These are phyloP conservation scores for Catharus bicknelli DNA, from an alignment of 2,113 vertebrate genomes.

Conservation along the genomic window DNA sequence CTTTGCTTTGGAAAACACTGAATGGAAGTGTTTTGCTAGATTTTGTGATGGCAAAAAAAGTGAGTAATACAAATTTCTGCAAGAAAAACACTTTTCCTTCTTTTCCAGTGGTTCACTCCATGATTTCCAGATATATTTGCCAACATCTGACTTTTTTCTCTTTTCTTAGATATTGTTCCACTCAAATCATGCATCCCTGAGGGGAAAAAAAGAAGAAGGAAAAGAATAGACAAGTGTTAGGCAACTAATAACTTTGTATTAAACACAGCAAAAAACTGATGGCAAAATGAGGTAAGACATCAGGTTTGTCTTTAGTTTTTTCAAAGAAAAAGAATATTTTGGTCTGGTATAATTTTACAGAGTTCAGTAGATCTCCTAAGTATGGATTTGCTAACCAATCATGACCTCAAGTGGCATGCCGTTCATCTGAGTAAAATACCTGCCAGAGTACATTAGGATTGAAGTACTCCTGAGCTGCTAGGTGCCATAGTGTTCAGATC, in stretches of 20 bases:
- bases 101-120: not conserved
- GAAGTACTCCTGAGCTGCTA: constrained; percentile 30
- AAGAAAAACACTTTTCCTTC: not conserved
- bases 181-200: not conserved
- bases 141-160: not conserved
- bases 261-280: not conserved
- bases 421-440: constrained; percentile 4
- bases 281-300: not conserved
- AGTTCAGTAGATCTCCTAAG: not conserved
- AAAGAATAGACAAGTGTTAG: not conserved
- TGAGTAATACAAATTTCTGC: not conserved
- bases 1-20: not conserved
- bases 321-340: not conserved
- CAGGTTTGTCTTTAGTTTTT: not conserved
- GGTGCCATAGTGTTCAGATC: not conserved
- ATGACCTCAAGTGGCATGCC: not conserved
- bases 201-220: rapidly evolving
- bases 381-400: not conserved
- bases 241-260: not conserved
- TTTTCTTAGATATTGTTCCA: not conserved
- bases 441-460: not conserved
- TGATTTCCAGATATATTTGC: not conserved
- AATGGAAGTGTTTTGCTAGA: not conserved
- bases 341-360: not conserved
- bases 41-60: not conserved